A percentile compares a stretch with the other conserved stretches of the same genome.
phyloP scores from a whole-genome alignment of 2,113 vertebrate species.

The Triplophysa tibetana region DNA sequence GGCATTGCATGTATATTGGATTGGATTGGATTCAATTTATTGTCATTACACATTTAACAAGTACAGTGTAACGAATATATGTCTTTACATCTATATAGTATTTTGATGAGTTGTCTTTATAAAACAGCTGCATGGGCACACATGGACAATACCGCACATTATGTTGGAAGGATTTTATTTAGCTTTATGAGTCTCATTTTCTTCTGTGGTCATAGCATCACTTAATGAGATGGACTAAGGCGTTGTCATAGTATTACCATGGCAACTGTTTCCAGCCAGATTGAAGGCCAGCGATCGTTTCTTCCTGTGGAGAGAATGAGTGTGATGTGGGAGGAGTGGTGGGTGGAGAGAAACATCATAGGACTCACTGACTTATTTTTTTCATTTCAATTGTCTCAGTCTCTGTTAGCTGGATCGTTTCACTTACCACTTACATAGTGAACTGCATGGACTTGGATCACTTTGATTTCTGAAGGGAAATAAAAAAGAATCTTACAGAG shows the following conservation, averaged over 20 bases:
- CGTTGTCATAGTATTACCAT: constrained; percentile 64
- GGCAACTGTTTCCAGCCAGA: constrained; percentile 55
- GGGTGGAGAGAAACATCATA: constrained; percentile 4
- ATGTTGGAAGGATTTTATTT: neutral
- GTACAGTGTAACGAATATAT: too few species aligned
- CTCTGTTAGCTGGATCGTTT: neutral
- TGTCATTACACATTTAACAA: too few species aligned
- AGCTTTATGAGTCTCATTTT: constrained; percentile 38
- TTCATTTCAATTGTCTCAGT: neutral
- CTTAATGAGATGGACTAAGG: constrained; percentile 54
- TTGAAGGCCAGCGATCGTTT: constrained; percentile 49
- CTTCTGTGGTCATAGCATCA: constrained; percentile 44
- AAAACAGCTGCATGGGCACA: neutral
- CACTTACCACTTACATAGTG: neutral
- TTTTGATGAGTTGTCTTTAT: neutral
- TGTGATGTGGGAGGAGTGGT: constrained; percentile 31
- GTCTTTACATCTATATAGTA: neutral
- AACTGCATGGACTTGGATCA: neutral
- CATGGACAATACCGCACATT: neutral
- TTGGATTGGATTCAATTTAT: too few species aligned
- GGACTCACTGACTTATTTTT: constrained; percentile 30
- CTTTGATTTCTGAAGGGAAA: too few species aligned
- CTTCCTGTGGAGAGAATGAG: constrained; percentile 43
- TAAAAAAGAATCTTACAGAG: too few species aligned
- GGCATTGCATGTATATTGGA: neutral